These are phyloP conservation scores for Himalopsyche kuldschensis DNA, from an alignment of 2,888 invertebrate genomes.

Conservation along the genomic window DNA sequence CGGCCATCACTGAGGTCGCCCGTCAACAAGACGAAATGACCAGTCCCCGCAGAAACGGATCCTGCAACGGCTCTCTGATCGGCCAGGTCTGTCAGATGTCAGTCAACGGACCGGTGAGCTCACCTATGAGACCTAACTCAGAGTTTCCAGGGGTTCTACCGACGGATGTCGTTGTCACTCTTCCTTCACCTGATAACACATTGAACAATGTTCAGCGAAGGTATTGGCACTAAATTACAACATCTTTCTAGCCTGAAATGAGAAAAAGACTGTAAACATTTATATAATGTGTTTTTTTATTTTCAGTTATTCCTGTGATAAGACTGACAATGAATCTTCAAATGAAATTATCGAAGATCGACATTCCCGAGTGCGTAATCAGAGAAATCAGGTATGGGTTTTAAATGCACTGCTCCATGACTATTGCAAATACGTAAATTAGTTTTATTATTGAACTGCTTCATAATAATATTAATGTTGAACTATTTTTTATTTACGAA, in stretches of 20 bases:
- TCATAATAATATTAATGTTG: background rate
- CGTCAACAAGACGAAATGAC: slow-evolving; percentile 62
- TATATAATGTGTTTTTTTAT: background rate
- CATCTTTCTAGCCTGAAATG: slow-evolving; percentile 42
- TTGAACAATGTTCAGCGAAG: slow-evolving; percentile 38
- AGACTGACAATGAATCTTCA: slow-evolving; percentile 39
- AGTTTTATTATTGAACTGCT: background rate
- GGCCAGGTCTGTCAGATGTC: slow-evolving; percentile 18
- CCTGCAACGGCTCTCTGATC: slow-evolving; percentile 39
- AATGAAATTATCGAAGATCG: slow-evolving; percentile 39
- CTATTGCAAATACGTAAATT: too few relatives aligned
- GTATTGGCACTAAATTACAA: slow-evolving; percentile 12
- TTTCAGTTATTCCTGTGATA: slow-evolving; percentile 40
- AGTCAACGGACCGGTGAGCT: slow-evolving; percentile 39
- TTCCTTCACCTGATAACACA: slow-evolving; percentile 49
- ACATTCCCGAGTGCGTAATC: slow-evolving; percentile 27
- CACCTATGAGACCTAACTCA: slow-evolving; percentile 44
- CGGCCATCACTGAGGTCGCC: slow-evolving; percentile 76
- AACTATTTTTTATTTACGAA: background rate
- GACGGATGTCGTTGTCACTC: slow-evolving; percentile 55
- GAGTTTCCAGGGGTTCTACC: slow-evolving; percentile 58
- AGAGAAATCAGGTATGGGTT: slow-evolving; percentile 32
- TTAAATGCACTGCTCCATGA: too few relatives aligned
- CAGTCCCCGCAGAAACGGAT: slow-evolving; percentile 44
- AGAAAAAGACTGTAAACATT: background rate